A percentile compares a stretch with the other conserved stretches of the same genome.
Evolutionary conservation across 2,888 invertebrate species (phyloP).

Genomic region (Lasioglossum calceatum): DNA sequence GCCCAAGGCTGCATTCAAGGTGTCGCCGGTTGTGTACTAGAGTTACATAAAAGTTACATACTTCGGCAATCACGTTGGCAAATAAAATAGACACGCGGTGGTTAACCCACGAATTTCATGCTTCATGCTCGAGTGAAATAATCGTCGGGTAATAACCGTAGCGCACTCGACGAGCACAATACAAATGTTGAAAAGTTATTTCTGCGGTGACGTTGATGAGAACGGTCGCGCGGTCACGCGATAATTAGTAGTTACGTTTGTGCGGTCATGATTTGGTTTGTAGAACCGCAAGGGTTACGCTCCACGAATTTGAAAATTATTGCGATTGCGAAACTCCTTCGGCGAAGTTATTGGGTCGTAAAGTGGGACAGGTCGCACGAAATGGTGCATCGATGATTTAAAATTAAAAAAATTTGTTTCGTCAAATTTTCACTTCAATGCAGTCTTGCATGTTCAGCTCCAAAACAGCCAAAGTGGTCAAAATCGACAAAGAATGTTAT

Average conservation of each 20-base stretch:
- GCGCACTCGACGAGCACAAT: neutral
- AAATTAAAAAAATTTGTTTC: neutral
- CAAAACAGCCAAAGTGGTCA: too few relatives aligned
- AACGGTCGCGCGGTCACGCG: conserved; percentile 5
- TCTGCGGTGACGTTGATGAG: conserved; percentile 10
- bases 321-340: neutral
- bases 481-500: too few relatives aligned
- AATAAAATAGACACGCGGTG: neutral
- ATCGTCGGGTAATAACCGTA: conserved; percentile 13
- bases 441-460: too few relatives aligned
- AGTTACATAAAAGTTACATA: conserved; percentile 37
- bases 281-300: neutral
- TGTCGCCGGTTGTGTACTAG: conserved; percentile 4
- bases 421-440: neutral
- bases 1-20: conserved; percentile 39
- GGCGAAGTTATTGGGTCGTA: neutral
- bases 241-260: conserved; percentile 16
- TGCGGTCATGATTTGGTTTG: conserved; percentile 19
- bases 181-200: neutral
- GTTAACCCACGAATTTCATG: conserved; percentile 23
- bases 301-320: neutral
- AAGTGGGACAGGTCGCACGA: neutral
- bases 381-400: neutral
- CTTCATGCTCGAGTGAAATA: conserved; percentile 30
- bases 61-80: conserved; percentile 21